Evolutionary conservation across 2,797 vertebrate species (phyloP).

Genomic region (Eospalax fontanierii): DNA sequence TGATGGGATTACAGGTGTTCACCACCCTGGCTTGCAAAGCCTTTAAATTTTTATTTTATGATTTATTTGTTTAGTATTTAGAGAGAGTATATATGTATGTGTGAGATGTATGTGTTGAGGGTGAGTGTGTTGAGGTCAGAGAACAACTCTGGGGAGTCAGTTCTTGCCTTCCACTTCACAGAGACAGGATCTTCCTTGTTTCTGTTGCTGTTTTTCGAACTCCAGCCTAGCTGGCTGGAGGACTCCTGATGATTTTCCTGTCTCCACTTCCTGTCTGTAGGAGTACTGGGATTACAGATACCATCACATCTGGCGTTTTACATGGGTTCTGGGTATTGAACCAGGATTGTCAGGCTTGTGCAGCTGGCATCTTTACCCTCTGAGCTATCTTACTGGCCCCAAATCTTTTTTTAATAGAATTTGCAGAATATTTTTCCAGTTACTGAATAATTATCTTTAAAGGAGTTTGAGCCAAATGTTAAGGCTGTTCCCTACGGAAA

Average conservation of each 20-base stretch:
- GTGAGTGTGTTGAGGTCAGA: too few species aligned
- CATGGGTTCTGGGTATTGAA: too few species aligned
- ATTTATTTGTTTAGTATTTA: neutral
- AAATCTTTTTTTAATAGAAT: neutral
- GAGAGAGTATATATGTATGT: too few species aligned
- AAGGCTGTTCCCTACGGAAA: neutral
- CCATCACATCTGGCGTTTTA: neutral
- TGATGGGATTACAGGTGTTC: neutral
- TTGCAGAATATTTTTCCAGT: neutral
- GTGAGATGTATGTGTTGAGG: too few species aligned
- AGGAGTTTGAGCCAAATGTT: neutral
- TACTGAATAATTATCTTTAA: neutral
- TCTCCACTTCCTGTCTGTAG: too few species aligned
- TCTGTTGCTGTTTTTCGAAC: neutral
- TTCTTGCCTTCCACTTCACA: neutral
- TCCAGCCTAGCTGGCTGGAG: fast-evolving
- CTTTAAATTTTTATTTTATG: neutral
- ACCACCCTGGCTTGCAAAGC: neutral
- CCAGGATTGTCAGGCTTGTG: too few species aligned
- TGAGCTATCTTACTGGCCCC: too few species aligned
- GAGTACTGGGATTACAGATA: neutral
- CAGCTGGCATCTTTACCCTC: too few species aligned
- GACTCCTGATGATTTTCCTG: neutral
- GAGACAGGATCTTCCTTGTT: neutral
- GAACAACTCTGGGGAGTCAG: neutral